A percentile compares a stretch with the other conserved stretches of the same genome.
Evolutionary conservation across 2,888 invertebrate species (phyloP).

Genomic region (Tetragonisca angustula): DNA sequence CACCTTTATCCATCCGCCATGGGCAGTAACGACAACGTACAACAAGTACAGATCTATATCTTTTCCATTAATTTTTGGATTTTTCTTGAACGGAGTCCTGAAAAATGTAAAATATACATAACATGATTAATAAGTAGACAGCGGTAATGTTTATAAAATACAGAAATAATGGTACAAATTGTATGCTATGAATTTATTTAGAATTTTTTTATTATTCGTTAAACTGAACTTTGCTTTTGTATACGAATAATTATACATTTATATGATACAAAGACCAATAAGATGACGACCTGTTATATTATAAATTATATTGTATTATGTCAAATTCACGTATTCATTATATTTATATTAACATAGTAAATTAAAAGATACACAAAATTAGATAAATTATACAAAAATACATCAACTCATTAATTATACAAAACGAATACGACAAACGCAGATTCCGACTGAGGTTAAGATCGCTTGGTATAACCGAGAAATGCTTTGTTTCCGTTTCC

Average conservation of each 20-base stretch:
- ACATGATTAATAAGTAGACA: background rate
- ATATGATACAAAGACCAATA: background rate
- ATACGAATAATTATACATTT: background rate
- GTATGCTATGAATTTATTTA: too few relatives aligned
- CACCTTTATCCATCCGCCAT: constrained; percentile 98
- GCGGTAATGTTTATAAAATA: background rate
- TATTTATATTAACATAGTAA: background rate
- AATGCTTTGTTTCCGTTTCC: constrained; percentile 50
- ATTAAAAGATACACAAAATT: background rate
- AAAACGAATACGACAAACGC: background rate
- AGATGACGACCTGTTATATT: background rate
- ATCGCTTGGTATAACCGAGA: constrained; percentile 16
- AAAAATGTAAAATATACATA: constrained; percentile 67
- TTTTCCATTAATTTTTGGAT: constrained; percentile 92
- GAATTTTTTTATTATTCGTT: background rate
- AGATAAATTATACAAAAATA: background rate
- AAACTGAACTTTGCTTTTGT: background rate
- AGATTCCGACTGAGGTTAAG: constrained; percentile 1
- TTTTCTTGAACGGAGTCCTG: constrained; percentile 88
- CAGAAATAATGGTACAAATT: background rate
- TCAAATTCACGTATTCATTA: background rate
- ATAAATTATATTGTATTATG: background rate
- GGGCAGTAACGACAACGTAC: constrained; percentile 95
- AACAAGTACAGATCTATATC: constrained; percentile 96
- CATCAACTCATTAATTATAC: background rate